These are phyloP conservation scores for Sisyra nigra DNA, from an alignment of 2,888 invertebrate genomes.

Conservation along the genomic window DNA sequence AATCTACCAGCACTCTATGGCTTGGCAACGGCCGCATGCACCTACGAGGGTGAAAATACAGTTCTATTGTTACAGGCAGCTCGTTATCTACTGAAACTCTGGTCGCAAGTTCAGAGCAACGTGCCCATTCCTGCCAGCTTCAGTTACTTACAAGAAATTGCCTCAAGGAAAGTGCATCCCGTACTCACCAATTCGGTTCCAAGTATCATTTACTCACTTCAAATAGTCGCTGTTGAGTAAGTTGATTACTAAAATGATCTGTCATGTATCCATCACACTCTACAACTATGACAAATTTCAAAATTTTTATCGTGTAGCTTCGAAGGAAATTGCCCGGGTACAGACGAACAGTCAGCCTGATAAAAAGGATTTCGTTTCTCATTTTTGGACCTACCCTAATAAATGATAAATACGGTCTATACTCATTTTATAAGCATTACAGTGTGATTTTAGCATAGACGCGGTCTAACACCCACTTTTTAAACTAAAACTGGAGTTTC, in stretches of 20 bases:
- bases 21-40: constrained; percentile 72
- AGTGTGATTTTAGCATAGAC: too few relatives aligned
- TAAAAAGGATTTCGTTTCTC: too few relatives aligned
- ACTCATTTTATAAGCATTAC: too few relatives aligned
- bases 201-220: constrained; percentile 31
- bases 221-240: constrained; percentile 34
- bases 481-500: too few relatives aligned
- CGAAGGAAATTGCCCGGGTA: too few relatives aligned
- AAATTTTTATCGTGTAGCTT: too few relatives aligned
- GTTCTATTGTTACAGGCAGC: constrained; percentile 85
- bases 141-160: constrained; percentile 36
- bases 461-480: too few relatives aligned
- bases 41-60: constrained; percentile 95
- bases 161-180: background rate
- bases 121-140: constrained; percentile 50
- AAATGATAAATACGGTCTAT: background rate
- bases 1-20: constrained; percentile 80
- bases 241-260: too few relatives aligned
- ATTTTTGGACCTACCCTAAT: background rate
- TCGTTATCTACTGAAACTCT: constrained; percentile 66
- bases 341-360: too few relatives aligned
- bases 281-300: too few relatives aligned
- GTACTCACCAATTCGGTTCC: constrained; percentile 17
- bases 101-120: constrained; percentile 47
- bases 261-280: too few relatives aligned